These are phyloP conservation scores for Gymnoscopelus braueri DNA, from an alignment of 2,797 vertebrate genomes.

Conservation along the genomic window DNA sequence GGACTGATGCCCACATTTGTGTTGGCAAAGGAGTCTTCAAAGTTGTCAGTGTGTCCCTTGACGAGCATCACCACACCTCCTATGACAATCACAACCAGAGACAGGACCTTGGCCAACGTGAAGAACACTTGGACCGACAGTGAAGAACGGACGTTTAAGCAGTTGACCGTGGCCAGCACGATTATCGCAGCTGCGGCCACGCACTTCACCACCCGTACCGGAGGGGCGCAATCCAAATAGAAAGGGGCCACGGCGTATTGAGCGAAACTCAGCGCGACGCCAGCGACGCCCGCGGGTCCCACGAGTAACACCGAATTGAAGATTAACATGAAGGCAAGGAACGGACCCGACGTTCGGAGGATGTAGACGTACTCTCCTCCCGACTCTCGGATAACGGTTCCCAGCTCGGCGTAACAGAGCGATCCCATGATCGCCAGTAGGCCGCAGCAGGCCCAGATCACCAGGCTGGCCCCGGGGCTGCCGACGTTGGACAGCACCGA, in stretches of 20 bases:
- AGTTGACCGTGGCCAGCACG: constrained; percentile 80
- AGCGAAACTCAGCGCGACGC: constrained; percentile 85
- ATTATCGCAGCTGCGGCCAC: constrained; percentile 83
- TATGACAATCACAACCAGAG: constrained; percentile 79
- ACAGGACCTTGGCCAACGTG: constrained; percentile 82
- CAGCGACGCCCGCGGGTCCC: constrained; percentile 82
- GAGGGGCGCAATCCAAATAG: constrained; percentile 81
- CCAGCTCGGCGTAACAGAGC: constrained; percentile 89
- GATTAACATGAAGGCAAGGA: constrained; percentile 84
- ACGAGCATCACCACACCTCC: constrained; percentile 81
- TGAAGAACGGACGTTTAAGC: constrained; percentile 83
- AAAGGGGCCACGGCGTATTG: constrained; percentile 84
- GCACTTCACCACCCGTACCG: constrained; percentile 72
- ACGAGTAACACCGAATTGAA: constrained; percentile 85
- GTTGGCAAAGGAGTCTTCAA: constrained; percentile 84
- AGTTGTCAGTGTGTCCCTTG: constrained; percentile 75
- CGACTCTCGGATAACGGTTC: constrained; percentile 87
- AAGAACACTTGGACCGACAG: constrained; percentile 84
- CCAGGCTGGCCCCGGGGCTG: constrained; percentile 86
- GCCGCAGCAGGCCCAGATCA: constrained; percentile 87
- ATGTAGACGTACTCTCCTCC: constrained; percentile 92
- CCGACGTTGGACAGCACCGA: constrained; percentile 82
- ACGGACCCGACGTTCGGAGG: constrained; percentile 82
- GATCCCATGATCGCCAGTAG: constrained; percentile 81
- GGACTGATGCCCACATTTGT: constrained; percentile 74